Evolutionary conservation across 2,888 invertebrate species (phyloP), one percentile per base, ranked within the genome.

Genomic region (Lithophane ornitopus): DNA sequence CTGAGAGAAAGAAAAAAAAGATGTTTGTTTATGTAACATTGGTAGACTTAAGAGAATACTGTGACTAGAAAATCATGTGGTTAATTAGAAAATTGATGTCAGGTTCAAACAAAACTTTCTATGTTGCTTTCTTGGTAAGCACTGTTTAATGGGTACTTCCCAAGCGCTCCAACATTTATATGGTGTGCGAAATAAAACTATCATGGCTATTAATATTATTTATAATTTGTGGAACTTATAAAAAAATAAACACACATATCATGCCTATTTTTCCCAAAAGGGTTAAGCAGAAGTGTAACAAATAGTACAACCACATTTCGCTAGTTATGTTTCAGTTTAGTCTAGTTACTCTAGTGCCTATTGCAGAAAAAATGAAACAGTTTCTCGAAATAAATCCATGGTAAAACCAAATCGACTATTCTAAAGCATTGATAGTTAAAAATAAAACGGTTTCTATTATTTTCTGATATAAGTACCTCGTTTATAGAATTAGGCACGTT

Each of bases 401-500:
- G 34, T 34, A 41, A 4, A 34, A 41, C n/a, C 16, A 63, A 63
- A 41, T 41, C 16, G 9, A 63, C 28, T 1, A 28, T 4, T 34
- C 19, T 19, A 63, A 41, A 41, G 7, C 19, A 44, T 19, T 44
- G 12, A 26, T 8, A 3, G 11, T 19, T 8, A 26, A 44, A 65
- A 46, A 19, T 2, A 22, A 46, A 28, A 49, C 14, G 46, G 2
- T 46, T 28, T 65, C 8, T 28, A 14, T 8, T 65, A 22, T 14
- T 63, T n/a, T 41, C 6, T 63, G 6, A 14, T 46, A 46, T 1
- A 49, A 66, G 14, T 66, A 66, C 67, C 92, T 96, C 96, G 66
- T 96, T 96, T 63, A 94, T 91, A 49, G 96, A 94, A 88, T 96
- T 94, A 46, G 95, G 94, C 28, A 93, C 92, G 80, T 96, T 94